Evolutionary conservation across 2,797 vertebrate genomes (phyloP), one percentile per base, ranked within the genome.

Genomic region (Furcifer pardalis): DNA sequence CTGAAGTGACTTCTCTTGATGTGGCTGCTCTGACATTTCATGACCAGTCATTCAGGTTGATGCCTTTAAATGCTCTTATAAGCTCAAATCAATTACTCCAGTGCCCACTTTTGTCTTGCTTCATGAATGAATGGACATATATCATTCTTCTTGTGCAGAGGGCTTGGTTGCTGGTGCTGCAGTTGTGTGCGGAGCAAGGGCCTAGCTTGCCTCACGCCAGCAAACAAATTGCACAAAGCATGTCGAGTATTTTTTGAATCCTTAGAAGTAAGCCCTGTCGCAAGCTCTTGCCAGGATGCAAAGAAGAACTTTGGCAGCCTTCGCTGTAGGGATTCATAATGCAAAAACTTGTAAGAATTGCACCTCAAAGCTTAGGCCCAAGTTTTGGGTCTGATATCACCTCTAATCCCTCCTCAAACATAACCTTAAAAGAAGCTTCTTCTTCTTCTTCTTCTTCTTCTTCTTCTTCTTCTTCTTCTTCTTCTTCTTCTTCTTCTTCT

Each of bases 11-110:
- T 87, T 91, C 84, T 79, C 90, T 92, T 93, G 91, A 92, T 89
- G 89, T 88, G 86, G 46, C 76, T 85, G 79, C 74, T 84, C 32
- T 69, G 85, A 87, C 85, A 87, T 90, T 92, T 94, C 82, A 74
- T 17, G 56, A 89, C 87, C 89, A 77, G 84, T 88, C 84, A 90
- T 90, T 91, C 56, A 92, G 88, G 76, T 52, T 91, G 88, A 87
- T 91, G 89, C 89, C 86, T 90, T 86, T 89, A 93, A 93, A 90
- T 90, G 90, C 83, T 89, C 90, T 86, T 91, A 89, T 89, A 90
- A 91, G 89, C 76, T 88, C 86, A 79, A 90, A 85, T 82, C 87
- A 90, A 92, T 88, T 89, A 79, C 73, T 87, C 42, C 86, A 82
- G 5, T 21, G 30, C 74, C 66, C 89, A 19, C 76, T 56, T 91